These are phyloP conservation scores for Lithosia quadra DNA, from an alignment of 2,888 invertebrate genomes.

Conservation along the genomic window DNA sequence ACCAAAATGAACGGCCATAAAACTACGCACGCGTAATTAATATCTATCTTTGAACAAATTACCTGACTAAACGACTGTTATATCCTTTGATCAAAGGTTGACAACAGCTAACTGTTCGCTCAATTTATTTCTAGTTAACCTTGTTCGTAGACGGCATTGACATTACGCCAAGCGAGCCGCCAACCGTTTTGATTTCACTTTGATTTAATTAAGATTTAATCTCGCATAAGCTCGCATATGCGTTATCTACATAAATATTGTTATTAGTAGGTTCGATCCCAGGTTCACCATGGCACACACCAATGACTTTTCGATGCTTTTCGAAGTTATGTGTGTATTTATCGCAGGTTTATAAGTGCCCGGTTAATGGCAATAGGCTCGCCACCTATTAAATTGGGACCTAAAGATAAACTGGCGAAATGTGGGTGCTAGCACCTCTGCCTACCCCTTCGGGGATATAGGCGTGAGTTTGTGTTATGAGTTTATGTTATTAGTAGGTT, in stretches of 20 bases:
- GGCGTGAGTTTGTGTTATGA: too few relatives aligned
- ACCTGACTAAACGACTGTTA: slow-evolving; percentile 1
- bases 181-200: slow-evolving; percentile 8
- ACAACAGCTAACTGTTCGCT: slow-evolving; percentile 19
- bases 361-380: too few relatives aligned
- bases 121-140: slow-evolving; percentile 16
- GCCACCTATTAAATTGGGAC: too few relatives aligned
- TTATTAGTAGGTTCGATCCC: too few relatives aligned
- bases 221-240: not conserved
- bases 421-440: not conserved
- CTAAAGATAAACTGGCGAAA: too few relatives aligned
- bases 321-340: too few relatives aligned
- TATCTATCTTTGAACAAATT: not conserved
- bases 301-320: too few relatives aligned
- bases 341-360: too few relatives aligned
- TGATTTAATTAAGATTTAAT: slow-evolving; percentile 21
- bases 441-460: too few relatives aligned
- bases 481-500: too few relatives aligned
- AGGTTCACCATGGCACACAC: too few relatives aligned
- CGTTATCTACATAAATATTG: not conserved
- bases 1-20: not conserved
- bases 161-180: slow-evolving; percentile 23
- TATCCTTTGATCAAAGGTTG: slow-evolving; percentile 14
- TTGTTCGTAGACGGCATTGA: slow-evolving; percentile 23
- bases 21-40: not conserved